A percentile compares a stretch with the other conserved stretches of the same genome.
phyloP scores from a whole-genome alignment of 2,888 invertebrate genomes.

The Phlogophora meticulosa region DNA sequence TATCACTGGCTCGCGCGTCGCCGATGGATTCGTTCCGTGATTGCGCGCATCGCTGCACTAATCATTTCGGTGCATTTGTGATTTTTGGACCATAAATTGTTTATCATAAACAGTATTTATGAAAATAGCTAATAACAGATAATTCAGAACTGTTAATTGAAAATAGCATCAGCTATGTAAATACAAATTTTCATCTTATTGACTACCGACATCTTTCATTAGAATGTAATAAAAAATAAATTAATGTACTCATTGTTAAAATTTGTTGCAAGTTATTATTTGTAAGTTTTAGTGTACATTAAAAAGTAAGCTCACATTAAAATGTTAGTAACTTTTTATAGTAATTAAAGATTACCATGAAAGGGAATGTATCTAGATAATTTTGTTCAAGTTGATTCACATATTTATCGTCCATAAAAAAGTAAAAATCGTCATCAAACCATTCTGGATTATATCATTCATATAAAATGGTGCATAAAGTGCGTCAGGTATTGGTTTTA shows the following conservation, averaged over 20 bases:
- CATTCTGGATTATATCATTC: constrained; percentile 9
- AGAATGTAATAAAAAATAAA: too few relatives aligned
- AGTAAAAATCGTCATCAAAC: constrained; percentile 7
- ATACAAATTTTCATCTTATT: neutral
- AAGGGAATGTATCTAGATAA: neutral
- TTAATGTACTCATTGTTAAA: too few relatives aligned
- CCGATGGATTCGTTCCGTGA: constrained; percentile 83
- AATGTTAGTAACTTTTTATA: too few relatives aligned
- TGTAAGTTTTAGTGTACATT: too few relatives aligned
- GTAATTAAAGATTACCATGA: neutral
- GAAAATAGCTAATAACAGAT: neutral
- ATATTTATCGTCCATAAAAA: constrained; percentile 11
- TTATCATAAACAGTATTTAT: neutral
- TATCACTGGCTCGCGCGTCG: constrained; percentile 83
- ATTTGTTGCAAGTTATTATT: too few relatives aligned
- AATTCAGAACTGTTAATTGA: neutral
- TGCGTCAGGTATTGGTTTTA: constrained; percentile 35
- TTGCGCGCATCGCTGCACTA: constrained; percentile 81
- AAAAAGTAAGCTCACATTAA: too few relatives aligned
- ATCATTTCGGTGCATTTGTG: constrained; percentile 65
- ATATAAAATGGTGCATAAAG: constrained; percentile 11
- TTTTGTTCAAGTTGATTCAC: neutral
- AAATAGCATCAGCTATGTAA: neutral
- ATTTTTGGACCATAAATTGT: constrained; percentile 47
- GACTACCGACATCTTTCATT: neutral